Evolutionary conservation across 2,113 vertebrate species (phyloP).

Genomic region (Gavia stellata): DNA sequence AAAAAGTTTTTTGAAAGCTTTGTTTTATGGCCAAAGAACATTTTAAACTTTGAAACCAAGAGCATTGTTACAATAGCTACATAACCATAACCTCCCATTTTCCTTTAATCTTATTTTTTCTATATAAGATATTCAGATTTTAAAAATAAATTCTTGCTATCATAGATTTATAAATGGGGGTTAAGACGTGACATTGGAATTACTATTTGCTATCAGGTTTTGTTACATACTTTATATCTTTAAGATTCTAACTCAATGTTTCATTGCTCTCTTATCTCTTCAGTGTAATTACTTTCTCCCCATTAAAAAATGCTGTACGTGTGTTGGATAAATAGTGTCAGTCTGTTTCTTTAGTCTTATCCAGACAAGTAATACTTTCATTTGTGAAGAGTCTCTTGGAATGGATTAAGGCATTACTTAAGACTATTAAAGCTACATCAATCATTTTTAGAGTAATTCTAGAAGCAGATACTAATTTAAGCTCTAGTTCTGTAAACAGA

Average conservation of each 20-base stretch:
- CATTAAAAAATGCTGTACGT: neutral
- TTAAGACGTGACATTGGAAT: neutral
- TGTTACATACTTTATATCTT: neutral
- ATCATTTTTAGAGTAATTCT: neutral
- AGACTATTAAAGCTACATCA: neutral
- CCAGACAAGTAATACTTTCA: neutral
- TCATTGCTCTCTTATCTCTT: neutral
- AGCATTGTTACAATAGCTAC: neutral
- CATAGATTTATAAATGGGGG: neutral
- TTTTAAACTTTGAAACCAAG: neutral
- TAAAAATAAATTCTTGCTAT: neutral
- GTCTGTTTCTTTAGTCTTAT: neutral
- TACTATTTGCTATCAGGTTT: neutral
- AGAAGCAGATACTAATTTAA: neutral
- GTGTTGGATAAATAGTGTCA: neutral
- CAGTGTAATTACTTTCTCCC: neutral
- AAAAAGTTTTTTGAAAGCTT: neutral
- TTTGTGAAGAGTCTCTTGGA: neutral
- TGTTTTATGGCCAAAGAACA: neutral
- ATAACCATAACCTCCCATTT: neutral
- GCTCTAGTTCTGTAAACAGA: neutral
- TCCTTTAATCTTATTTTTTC: neutral
- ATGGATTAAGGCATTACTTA: neutral
- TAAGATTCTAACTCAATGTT: neutral
- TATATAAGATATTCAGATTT: neutral